Conservation (phyloP, 1,140 invertebrate species). For the Drosophila kepulauana region DNA sequence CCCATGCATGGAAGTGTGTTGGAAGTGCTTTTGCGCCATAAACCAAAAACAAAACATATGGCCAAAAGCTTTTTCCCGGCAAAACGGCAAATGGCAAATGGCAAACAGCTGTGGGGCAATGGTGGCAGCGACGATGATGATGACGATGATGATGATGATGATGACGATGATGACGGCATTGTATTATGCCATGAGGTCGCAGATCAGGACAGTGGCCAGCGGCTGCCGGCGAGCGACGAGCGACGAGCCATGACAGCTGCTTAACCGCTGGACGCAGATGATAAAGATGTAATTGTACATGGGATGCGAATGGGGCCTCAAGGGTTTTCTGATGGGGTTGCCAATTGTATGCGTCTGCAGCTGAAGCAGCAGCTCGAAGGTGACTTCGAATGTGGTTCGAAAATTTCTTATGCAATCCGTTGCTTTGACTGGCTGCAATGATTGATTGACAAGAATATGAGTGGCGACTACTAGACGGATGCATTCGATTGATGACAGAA, state of each 20-base stretch:
- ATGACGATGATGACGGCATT: conserved; percentile 30
- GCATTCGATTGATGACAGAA: too few relatives aligned
- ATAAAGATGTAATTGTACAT: conserved; percentile 27
- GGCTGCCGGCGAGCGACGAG: conserved; percentile 6
- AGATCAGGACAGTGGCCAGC: conserved; percentile 14
- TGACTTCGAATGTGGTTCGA: conserved; percentile 6
- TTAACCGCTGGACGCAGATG: conserved; percentile 28
- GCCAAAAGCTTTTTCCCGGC: conserved; percentile 52
- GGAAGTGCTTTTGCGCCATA: conserved; percentile 57
- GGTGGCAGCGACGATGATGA: conserved; percentile 32
- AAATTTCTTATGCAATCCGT: conserved; percentile 38
- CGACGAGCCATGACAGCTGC: conserved; percentile 34
- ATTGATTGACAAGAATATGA: too few relatives aligned
- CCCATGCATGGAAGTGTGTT: conserved; percentile 42
- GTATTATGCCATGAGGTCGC: conserved; percentile 39
- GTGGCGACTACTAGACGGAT: too few relatives aligned
- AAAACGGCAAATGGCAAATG: neutral
- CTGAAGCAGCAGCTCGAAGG: conserved; percentile 20
- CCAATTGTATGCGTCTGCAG: conserved; percentile 5
- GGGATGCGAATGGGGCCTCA: neutral
- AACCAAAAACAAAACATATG: conserved; percentile 61
- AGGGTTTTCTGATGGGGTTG: neutral
- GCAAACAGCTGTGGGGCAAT: conserved; percentile 56
- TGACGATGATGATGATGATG: conserved; percentile 11
- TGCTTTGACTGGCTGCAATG: neutral